Evolutionary conservation across 2,113 vertebrate species (phyloP).

Genomic region (Corythoichthys intestinalis): DNA sequence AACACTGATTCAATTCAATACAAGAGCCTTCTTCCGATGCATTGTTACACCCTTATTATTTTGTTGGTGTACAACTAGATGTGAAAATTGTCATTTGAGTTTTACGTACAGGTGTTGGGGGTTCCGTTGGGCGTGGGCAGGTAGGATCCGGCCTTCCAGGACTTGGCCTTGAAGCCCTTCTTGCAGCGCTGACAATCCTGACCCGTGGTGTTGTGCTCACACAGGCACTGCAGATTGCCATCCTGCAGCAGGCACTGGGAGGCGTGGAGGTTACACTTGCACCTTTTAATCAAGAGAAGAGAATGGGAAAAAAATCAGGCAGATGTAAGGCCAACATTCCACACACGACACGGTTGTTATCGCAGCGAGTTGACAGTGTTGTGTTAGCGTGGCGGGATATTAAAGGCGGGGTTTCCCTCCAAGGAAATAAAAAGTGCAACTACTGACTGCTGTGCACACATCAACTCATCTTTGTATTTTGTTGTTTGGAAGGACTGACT

Average conservation of each 20-base stretch:
- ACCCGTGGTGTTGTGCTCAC: conserved; percentile 97
- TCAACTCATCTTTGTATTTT: neutral
- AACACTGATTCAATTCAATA: too few species aligned
- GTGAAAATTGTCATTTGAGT: neutral
- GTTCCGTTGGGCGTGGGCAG: conserved; percentile 87
- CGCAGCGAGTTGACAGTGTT: conserved; percentile 5
- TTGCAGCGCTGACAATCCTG: conserved; percentile 95
- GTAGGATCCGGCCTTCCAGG: conserved; percentile 94
- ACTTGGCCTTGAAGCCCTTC: conserved; percentile 90
- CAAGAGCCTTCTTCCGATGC: too few species aligned
- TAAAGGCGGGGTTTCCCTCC: conserved; percentile 4
- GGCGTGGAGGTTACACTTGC: conserved; percentile 96
- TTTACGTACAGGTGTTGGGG: conserved; percentile 89
- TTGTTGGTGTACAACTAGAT: too few species aligned
- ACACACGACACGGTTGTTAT: neutral
- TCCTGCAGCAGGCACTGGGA: conserved; percentile 87
- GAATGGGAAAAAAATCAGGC: neutral
- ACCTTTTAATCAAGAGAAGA: conserved; percentile 69
- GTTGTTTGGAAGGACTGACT: neutral
- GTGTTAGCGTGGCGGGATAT: conserved; percentile 4
- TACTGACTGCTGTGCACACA: neutral
- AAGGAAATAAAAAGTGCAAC: neutral
- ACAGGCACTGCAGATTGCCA: conserved; percentile 92
- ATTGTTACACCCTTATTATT: too few species aligned
- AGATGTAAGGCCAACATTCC: neutral